Evolutionary conservation across 2,797 vertebrate species (phyloP).

Genomic region (Takifugu rubripes): DNA sequence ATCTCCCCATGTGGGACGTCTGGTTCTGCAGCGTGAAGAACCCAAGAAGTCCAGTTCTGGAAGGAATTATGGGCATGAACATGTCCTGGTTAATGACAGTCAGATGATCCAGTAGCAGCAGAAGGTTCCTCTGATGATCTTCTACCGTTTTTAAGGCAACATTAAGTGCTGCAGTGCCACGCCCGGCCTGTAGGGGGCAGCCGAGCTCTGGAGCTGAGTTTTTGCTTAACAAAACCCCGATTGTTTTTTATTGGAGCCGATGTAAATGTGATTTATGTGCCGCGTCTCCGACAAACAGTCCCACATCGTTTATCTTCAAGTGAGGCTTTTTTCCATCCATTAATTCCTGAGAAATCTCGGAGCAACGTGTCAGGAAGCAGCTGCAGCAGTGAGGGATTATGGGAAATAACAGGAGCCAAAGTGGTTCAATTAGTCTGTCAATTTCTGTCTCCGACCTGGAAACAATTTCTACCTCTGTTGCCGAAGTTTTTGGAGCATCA

Average conservation of each 20-base stretch:
- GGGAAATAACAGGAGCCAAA: conserved; percentile 48
- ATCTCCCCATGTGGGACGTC: conserved; percentile 30
- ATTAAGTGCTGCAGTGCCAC: too few species aligned
- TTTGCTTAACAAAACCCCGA: too few species aligned
- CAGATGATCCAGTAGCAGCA: not conserved
- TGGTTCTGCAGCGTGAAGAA: conserved; percentile 1
- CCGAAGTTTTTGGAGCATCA: conserved; percentile 33
- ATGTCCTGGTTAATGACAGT: conserved; percentile 22
- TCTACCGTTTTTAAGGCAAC: too few species aligned
- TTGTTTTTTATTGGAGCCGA: conserved; percentile 31
- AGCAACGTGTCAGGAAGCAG: conserved; percentile 26
- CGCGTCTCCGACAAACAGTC: conserved; percentile 24
- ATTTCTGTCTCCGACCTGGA: conserved; percentile 52
- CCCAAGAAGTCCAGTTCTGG: conserved; percentile 18
- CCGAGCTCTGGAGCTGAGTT: not conserved
- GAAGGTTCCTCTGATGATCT: too few species aligned
- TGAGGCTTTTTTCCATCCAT: conserved; percentile 41
- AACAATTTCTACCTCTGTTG: conserved; percentile 43
- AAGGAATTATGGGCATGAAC: conserved; percentile 31
- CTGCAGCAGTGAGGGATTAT: conserved; percentile 28
- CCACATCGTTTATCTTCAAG: conserved; percentile 49
- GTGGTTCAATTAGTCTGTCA: conserved; percentile 59
- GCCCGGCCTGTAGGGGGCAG: conserved; percentile 15
- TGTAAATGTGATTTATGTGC: conserved; percentile 43
- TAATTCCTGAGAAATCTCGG: conserved; percentile 34